A percentile compares a stretch with the other conserved stretches of the same genome.
phyloP scores from a whole-genome alignment of 2,888 invertebrate species.

The Platynereis dumerilii region DNA sequence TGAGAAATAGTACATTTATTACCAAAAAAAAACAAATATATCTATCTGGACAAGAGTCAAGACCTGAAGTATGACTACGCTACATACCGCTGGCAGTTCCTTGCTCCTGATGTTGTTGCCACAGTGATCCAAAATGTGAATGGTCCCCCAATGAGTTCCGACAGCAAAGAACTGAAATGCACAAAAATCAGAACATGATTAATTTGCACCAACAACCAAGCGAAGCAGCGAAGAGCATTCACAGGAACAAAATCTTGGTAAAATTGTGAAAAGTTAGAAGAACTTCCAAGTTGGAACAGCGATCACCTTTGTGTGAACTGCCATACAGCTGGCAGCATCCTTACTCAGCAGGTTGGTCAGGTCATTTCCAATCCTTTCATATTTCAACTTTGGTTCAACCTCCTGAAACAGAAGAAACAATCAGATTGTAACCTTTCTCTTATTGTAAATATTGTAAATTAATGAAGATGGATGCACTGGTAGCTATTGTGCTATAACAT shows the following conservation, averaged over 20 bases:
- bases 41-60: no score
- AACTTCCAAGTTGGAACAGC: no score
- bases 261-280: no score
- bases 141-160: conserved; percentile 89
- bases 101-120: conserved; percentile 81
- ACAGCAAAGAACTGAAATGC: conserved; percentile 80
- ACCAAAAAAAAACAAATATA: no score
- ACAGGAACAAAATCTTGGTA: background rate
- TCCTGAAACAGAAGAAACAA: conserved; percentile 35
- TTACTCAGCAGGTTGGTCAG: conserved; percentile 81
- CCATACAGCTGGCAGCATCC: conserved; percentile 89
- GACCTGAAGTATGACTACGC: no score
- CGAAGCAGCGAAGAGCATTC: background rate
- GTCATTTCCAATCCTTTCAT: conserved; percentile 87
- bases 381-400: conserved; percentile 82
- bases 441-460: no score
- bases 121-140: conserved; percentile 89
- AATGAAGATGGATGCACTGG: conserved; percentile 13
- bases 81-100: conserved; percentile 72
- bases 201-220: background rate
- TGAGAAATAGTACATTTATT: no score
- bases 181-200: background rate
- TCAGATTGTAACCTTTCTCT: background rate
- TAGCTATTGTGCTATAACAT: background rate
- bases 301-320: conserved; percentile 85